These are phyloP conservation scores for Limnephilus marmoratus DNA, from an alignment of 2,888 invertebrate species.

Conservation along the genomic window DNA sequence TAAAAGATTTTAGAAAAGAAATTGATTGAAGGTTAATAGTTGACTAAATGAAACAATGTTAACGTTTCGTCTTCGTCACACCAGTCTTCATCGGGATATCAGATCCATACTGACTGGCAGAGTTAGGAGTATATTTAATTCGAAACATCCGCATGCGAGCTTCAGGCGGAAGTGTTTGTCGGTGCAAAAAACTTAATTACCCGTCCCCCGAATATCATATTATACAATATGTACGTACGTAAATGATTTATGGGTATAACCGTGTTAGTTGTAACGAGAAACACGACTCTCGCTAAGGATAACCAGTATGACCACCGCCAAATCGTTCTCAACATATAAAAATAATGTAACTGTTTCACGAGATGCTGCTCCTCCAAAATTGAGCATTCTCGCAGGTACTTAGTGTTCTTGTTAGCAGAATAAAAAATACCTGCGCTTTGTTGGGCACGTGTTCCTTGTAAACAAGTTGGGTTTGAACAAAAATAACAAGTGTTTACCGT, in stretches of 20 bases:
- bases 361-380: not conserved
- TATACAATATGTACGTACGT: not conserved
- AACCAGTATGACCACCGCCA: not conserved
- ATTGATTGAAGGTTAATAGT: not conserved
- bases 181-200: not conserved
- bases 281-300: too few relatives aligned
- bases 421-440: not conserved
- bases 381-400: not conserved
- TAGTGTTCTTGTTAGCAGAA: slow-evolving; percentile 7
- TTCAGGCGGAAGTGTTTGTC: not conserved
- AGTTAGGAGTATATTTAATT: not conserved
- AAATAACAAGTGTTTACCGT: not conserved
- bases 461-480: not conserved
- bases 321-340: not conserved
- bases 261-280: not conserved
- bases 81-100: not conserved
- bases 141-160: not conserved
- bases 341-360: not conserved
- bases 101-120: not conserved
- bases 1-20: not conserved
- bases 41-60: not conserved
- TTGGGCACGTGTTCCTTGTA: not conserved
- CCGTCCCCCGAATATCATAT: not conserved
- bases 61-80: not conserved
- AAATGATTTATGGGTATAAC: not conserved